Conservation (phyloP, 2,113 vertebrate species). For the Melanocharis versteri region DNA sequence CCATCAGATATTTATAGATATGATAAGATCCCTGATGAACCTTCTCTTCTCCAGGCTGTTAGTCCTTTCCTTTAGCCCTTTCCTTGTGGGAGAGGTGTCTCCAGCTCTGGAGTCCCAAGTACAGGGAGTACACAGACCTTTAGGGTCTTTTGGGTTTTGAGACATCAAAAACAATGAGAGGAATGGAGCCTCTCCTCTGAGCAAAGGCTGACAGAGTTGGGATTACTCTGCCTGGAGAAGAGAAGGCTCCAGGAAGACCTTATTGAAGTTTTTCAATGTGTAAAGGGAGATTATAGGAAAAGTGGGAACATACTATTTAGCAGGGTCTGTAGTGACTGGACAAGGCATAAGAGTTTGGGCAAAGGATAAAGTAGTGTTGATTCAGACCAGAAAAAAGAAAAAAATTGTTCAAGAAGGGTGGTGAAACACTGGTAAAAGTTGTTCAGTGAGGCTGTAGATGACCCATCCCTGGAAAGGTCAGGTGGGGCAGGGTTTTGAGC, state of each 20-base stretch:
- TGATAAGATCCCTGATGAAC: fast-evolving
- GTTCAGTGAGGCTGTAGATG: background rate
- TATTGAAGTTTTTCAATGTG: background rate
- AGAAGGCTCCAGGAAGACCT: background rate
- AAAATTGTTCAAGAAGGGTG: background rate
- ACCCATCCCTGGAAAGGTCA: background rate
- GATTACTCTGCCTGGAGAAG: background rate
- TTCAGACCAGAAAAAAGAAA: background rate
- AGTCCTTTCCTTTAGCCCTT: background rate
- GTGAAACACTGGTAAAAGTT: background rate
- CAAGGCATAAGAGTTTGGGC: too few species aligned
- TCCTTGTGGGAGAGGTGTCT: background rate
- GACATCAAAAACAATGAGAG: background rate
- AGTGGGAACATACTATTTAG: background rate
- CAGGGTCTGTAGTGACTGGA: background rate
- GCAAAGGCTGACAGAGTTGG: background rate
- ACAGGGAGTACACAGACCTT: background rate
- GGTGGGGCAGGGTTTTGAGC: background rate
- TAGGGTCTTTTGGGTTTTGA: too few species aligned
- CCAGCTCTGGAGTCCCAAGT: background rate
- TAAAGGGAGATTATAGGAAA: background rate
- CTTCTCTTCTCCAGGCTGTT: background rate
- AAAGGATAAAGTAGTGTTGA: background rate
- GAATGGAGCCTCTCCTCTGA: background rate
- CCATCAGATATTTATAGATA: background rate